These are phyloP conservation scores for Turritopsis rubra DNA, from an alignment of 30 jellyfish, hydroid and myxozoan genomes.

Conservation along the genomic window DNA sequence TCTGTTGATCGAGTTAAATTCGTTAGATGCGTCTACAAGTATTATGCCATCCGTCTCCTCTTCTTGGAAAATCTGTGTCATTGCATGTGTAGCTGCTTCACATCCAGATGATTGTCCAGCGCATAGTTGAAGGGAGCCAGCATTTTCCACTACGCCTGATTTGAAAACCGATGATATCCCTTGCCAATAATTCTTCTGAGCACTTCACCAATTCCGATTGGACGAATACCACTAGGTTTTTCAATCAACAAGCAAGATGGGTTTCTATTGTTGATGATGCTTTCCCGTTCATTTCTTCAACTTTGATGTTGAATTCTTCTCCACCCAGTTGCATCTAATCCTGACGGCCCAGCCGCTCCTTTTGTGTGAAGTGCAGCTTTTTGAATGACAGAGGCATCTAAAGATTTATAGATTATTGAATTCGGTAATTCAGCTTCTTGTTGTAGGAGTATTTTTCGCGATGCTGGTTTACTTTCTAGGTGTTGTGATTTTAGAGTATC, in stretches of 20 bases:
- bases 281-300: neutral
- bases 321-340: neutral
- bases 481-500: neutral
- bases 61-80: neutral
- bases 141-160: neutral
- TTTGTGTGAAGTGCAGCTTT: slow-evolving; percentile 18
- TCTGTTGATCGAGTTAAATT: neutral
- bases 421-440: neutral
- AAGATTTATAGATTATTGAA: neutral
- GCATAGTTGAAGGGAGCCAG: slow-evolving; percentile 18
- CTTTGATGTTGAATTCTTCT: neutral
- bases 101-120: neutral
- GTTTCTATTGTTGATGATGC: neutral
- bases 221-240: neutral
- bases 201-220: neutral
- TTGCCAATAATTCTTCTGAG: neutral
- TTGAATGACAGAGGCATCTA: neutral
- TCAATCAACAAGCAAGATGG: neutral
- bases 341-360: slow-evolving; percentile 19
- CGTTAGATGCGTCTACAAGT: neutral
- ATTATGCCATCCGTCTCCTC: slow-evolving; percentile 11
- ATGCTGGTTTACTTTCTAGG: neutral
- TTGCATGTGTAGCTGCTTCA: slow-evolving; percentile 24
- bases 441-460: neutral
- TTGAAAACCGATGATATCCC: slow-evolving; percentile 17